Evolutionary conservation across 2,888 invertebrate genomes (phyloP).

Genomic region (Synergus gifuensis): DNA sequence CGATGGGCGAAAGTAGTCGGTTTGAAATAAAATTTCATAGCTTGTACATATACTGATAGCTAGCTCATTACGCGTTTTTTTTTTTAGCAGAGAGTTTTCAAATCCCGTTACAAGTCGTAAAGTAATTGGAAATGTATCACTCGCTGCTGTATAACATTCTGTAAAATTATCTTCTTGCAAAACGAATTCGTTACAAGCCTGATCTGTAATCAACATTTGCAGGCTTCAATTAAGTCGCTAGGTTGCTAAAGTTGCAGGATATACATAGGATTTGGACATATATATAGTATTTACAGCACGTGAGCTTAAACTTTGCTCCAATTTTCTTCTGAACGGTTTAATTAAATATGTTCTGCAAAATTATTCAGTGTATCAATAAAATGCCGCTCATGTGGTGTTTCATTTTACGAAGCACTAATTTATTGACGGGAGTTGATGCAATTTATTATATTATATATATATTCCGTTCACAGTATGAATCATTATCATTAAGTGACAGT

Average conservation of each 20-base stretch:
- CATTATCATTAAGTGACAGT: no score
- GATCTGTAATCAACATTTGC: conserved; percentile 37
- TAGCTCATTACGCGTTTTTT: not conserved
- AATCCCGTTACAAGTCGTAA: not conserved
- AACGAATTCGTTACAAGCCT: conserved; percentile 29
- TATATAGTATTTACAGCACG: not conserved
- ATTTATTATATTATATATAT: not conserved
- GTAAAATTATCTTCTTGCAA: conserved; percentile 34
- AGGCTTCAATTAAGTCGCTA: conserved; percentile 35
- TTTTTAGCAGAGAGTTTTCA: not conserved
- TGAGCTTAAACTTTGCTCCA: not conserved
- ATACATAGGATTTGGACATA: not conserved
- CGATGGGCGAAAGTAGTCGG: not conserved
- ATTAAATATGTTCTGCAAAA: not conserved
- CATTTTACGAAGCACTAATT: not conserved
- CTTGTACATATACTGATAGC: not conserved
- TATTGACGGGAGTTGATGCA: not conserved
- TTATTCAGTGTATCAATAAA: not conserved
- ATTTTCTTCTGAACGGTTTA: not conserved
- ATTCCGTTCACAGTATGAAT: no score
- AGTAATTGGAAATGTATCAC: conserved; percentile 1
- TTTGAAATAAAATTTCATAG: not conserved
- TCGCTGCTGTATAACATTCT: not conserved
- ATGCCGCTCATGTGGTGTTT: not conserved
- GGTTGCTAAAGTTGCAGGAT: not conserved